Percentiles rank a stretch among this genome's conserved stretches.
Conservation (phyloP, 2,888 invertebrate genomes). For the Chironomus tentans region DNA sequence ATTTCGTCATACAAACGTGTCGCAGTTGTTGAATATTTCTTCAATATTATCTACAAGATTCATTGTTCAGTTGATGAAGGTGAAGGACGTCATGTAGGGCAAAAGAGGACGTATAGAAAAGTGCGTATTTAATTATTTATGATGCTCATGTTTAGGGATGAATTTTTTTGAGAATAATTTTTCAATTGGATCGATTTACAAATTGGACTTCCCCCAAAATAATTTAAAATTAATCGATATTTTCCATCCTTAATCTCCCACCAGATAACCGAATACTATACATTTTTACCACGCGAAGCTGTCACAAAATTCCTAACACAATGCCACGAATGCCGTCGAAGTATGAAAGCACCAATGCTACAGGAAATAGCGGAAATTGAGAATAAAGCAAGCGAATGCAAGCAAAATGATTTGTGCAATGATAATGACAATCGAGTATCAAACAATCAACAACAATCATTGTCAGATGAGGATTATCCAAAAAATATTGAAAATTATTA, state of each 20-base stretch:
- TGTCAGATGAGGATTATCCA: background rate
- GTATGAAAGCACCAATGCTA: slow-evolving; percentile 50
- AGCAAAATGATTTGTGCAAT: background rate
- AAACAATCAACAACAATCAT: background rate
- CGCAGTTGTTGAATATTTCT: slow-evolving; percentile 95
- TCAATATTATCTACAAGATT: slow-evolving; percentile 91
- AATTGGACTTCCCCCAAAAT: too few relatives aligned
- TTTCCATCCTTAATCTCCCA: slow-evolving; percentile 36
- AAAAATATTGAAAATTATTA: slow-evolving; percentile 22
- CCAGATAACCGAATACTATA: slow-evolving; percentile 94
- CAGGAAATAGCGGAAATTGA: slow-evolving; percentile 30
- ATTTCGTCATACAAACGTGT: slow-evolving; percentile 80
- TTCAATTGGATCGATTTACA: too few relatives aligned
- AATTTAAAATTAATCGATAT: too few relatives aligned
- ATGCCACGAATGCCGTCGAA: slow-evolving; percentile 85
- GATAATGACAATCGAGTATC: background rate
- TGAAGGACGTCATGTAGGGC: slow-evolving; percentile 92
- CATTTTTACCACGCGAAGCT: slow-evolving; percentile 90
- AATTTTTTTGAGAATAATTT: too few relatives aligned
- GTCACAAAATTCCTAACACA: slow-evolving; percentile 92
- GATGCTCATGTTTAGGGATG: too few relatives aligned
- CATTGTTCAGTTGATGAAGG: slow-evolving; percentile 90
- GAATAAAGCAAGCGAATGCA: slow-evolving; percentile 12
- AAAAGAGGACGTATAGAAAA: slow-evolving; percentile 91
- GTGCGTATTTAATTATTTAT: slow-evolving; percentile 43